Conservation (phyloP, 2,888 invertebrate species). For the Poecilus cupreus region DNA sequence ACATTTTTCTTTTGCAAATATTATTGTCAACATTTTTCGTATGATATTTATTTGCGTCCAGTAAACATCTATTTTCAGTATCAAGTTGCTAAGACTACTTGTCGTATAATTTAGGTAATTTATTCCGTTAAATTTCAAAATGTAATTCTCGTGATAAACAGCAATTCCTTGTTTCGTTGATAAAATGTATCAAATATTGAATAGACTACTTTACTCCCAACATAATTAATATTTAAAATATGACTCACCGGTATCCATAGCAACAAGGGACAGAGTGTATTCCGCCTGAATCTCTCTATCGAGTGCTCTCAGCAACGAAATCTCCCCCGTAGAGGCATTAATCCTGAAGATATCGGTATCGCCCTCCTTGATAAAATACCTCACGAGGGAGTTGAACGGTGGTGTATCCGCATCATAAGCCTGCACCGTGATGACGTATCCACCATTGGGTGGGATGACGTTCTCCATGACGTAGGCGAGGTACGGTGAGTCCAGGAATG, state of each 20-base stretch:
- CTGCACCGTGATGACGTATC: conserved; percentile 87
- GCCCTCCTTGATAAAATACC: conserved; percentile 95
- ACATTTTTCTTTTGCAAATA: too few relatives aligned
- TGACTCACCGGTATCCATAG: conserved; percentile 93
- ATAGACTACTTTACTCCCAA: too few relatives aligned
- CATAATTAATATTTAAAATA: too few relatives aligned
- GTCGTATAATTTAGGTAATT: too few relatives aligned
- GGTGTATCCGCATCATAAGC: conserved; percentile 95
- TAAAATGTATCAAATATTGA: too few relatives aligned
- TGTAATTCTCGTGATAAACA: too few relatives aligned
- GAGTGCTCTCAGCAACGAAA: conserved; percentile 86
- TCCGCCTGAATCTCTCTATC: conserved; percentile 90
- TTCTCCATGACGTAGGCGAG: conserved; percentile 95
- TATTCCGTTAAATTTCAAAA: too few relatives aligned
- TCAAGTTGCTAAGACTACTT: too few relatives aligned
- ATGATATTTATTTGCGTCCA: too few relatives aligned
- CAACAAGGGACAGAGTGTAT: conserved; percentile 89
- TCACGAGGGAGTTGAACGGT: conserved; percentile 91
- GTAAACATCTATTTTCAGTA: too few relatives aligned
- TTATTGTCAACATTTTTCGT: too few relatives aligned
- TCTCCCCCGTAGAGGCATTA: conserved; percentile 93
- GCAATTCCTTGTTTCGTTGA: too few relatives aligned
- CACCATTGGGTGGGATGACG: conserved; percentile 87
- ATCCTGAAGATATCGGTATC: conserved; percentile 93
- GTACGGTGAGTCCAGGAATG: conserved; percentile 96